Conservation (phyloP, 1,140 invertebrate genomes). For the Colletes latitarsis region DNA sequence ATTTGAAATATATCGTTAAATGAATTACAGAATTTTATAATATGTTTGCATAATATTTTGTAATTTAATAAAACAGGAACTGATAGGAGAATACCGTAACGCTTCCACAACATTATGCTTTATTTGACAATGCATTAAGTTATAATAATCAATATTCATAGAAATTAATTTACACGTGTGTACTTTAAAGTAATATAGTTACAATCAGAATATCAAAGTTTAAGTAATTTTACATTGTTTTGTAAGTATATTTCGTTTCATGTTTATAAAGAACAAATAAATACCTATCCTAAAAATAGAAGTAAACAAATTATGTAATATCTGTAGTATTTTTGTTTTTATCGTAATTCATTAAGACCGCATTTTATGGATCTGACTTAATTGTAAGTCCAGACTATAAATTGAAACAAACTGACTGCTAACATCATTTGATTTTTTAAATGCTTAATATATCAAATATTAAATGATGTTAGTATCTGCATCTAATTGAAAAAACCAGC, state of each 20-base stretch:
- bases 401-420: constrained; percentile 10
- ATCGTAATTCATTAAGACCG: not conserved
- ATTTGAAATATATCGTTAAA: constrained; percentile 79
- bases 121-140: constrained; percentile 64
- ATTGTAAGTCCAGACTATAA: constrained; percentile 18
- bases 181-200: constrained; percentile 46
- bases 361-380: constrained; percentile 2
- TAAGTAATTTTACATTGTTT: constrained; percentile 49
- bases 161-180: constrained; percentile 60
- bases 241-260: constrained; percentile 44
- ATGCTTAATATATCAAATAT: constrained; percentile 39
- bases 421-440: constrained; percentile 20
- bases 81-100: not conserved
- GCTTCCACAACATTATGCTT: constrained; percentile 57
- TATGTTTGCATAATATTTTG: not conserved
- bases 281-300: constrained; percentile 35
- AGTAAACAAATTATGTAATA: constrained; percentile 42
- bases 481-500: constrained; percentile 43
- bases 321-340: constrained; percentile 23
- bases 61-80: not conserved
- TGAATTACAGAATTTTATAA: constrained; percentile 57
- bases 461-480: constrained; percentile 32
- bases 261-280: constrained; percentile 49
- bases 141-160: constrained; percentile 64
- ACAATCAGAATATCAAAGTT: constrained; percentile 51